Conservation (phyloP, 2,797 vertebrate species). For the Buphagus erythrorhynchus region DNA sequence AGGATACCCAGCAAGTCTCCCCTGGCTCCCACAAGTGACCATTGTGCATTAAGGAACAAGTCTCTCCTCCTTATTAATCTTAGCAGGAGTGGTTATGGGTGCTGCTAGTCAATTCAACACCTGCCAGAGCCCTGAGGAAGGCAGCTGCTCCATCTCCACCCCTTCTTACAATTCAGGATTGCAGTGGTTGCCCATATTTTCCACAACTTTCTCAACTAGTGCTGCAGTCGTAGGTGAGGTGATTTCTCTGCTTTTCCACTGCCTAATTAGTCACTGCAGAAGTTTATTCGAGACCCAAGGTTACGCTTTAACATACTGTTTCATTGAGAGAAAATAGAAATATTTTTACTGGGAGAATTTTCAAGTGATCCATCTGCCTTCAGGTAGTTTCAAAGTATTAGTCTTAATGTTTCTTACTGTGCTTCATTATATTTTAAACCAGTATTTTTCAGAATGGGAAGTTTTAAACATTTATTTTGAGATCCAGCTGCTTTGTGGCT, state of each 20-base stretch:
- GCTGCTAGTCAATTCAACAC: background rate
- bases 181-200: background rate
- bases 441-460: background rate
- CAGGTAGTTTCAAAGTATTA: background rate
- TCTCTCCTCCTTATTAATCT: background rate
- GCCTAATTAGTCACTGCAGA: slow-evolving; percentile 14
- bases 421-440: background rate
- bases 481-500: background rate
- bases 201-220: background rate
- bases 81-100: background rate
- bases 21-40: background rate
- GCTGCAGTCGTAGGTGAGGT: background rate
- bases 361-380: background rate
- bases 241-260: background rate
- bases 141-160: background rate
- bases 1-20: background rate
- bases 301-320: background rate
- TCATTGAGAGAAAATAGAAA: background rate
- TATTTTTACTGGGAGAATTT: slow-evolving; percentile 19
- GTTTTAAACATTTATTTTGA: background rate
- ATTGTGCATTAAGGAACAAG: background rate
- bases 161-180: background rate
- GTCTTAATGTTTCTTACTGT: background rate
- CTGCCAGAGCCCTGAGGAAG: background rate
- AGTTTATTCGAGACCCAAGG: background rate